Evolutionary conservation across 2,888 invertebrate genomes (phyloP).

Genomic region (Patella depressa): DNA sequence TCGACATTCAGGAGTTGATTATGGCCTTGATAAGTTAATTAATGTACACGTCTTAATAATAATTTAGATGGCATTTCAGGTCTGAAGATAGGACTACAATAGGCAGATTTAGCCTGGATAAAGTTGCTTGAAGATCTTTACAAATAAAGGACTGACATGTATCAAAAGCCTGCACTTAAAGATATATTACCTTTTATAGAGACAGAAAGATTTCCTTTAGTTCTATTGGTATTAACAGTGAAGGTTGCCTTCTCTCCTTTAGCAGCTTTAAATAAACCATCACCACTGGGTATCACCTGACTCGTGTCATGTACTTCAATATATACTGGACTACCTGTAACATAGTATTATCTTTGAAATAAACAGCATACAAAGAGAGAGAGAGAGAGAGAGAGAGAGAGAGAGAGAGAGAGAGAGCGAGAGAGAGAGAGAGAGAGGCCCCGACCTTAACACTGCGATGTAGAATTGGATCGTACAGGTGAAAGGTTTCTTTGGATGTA

Average conservation of each 20-base stretch:
- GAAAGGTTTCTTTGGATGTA: not conserved
- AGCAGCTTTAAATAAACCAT: constrained; percentile 73
- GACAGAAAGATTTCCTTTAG: constrained; percentile 73
- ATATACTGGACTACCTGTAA: constrained; percentile 78
- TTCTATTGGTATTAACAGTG: constrained; percentile 72
- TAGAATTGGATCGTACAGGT: not conserved
- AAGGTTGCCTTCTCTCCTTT: constrained; percentile 74
- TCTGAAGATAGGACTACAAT: too few species aligned
- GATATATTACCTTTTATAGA: constrained; percentile 69
- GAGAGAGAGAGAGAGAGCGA: not conserved
- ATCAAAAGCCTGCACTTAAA: not conserved
- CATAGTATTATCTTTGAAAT: too few species aligned
- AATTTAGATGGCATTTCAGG: too few species aligned
- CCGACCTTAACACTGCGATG: not conserved
- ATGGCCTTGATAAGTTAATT: too few species aligned
- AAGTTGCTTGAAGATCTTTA: too few species aligned
- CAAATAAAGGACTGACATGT: too few species aligned
- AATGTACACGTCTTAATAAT: too few species aligned
- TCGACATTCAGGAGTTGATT: too few species aligned
- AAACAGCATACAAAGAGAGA: not conserved
- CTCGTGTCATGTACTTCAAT: constrained; percentile 77
- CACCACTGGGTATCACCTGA: constrained; percentile 72
- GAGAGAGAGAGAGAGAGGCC: not conserved
- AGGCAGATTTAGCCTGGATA: too few species aligned
- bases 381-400: not conserved